A percentile compares a stretch with the other conserved stretches of the same genome.
Evolutionary conservation across 1,140 invertebrate species (phyloP).

Genomic region (Apis laboriosa): DNA sequence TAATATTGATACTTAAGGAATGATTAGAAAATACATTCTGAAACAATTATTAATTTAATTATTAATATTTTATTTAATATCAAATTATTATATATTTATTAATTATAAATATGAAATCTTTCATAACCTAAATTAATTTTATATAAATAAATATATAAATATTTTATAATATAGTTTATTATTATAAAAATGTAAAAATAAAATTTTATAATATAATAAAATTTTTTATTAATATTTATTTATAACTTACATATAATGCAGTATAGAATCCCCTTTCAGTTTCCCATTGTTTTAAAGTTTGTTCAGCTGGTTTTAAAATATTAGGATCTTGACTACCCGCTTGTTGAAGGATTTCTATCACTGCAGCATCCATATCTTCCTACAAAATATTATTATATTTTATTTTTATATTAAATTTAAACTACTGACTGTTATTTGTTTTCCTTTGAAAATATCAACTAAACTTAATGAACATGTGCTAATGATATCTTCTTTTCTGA

Average conservation of each 20-base stretch:
- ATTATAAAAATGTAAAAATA: constrained; percentile 14
- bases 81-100: background rate
- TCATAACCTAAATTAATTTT: constrained; percentile 26
- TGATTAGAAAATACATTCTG: constrained; percentile 92
- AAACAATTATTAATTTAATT: constrained; percentile 65
- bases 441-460: constrained; percentile 1
- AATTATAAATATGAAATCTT: background rate
- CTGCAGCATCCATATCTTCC: constrained; percentile 79
- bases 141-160: constrained; percentile 2
- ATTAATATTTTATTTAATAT: background rate
- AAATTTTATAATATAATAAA: background rate
- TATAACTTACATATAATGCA: constrained; percentile 86
- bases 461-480: constrained; percentile 38
- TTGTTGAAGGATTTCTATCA: constrained; percentile 88
- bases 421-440: background rate
- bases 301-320: constrained; percentile 92
- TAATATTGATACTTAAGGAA: constrained; percentile 90
- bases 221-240: background rate
- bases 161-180: constrained; percentile 14
- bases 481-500: constrained; percentile 3
- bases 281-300: constrained; percentile 93
- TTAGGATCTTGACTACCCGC: constrained; percentile 92
- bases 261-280: constrained; percentile 93
- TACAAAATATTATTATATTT: constrained; percentile 13
- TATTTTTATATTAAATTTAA: background rate